A percentile compares a stretch with the other conserved stretches of the same genome.
Conservation (phyloP, 2,797 vertebrate species). For the Brachyrhaphis roseni region DNA sequence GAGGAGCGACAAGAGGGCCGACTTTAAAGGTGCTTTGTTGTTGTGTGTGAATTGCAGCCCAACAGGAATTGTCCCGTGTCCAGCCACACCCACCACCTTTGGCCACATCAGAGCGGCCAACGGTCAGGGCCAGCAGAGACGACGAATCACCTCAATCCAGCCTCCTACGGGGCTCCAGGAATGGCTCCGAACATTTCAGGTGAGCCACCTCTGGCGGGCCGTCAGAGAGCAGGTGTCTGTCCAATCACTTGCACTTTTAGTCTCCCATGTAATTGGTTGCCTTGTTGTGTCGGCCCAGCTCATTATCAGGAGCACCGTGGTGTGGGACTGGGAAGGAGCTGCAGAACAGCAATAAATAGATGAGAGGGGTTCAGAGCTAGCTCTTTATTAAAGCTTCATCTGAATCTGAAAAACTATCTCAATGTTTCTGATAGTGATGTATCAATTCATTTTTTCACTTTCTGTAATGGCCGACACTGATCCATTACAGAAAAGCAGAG, state of each 20-base stretch:
- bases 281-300: constrained; percentile 64
- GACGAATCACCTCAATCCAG: constrained; percentile 95
- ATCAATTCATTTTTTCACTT: no score
- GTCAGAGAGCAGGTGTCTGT: constrained; percentile 71
- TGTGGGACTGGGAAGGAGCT: constrained; percentile 74
- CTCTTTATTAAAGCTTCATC: constrained; percentile 28
- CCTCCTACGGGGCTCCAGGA: constrained; percentile 97
- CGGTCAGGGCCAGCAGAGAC: constrained; percentile 95
- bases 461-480: no score
- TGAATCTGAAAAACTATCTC: constrained; percentile 14
- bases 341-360: constrained; percentile 43
- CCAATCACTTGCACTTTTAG: constrained; percentile 72
- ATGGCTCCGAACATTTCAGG: constrained; percentile 99
- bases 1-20: neutral
- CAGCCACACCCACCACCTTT: constrained; percentile 97
- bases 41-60: constrained; percentile 79
- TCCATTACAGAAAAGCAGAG: no score
- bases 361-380: constrained; percentile 21
- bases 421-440: constrained; percentile 1
- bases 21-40: constrained; percentile 22
- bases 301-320: constrained; percentile 71
- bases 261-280: constrained; percentile 73
- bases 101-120: constrained; percentile 96
- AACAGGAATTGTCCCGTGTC: constrained; percentile 94
- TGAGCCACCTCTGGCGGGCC: constrained; percentile 64